A percentile compares a stretch with the other conserved stretches of the same genome.
phyloP scores from a whole-genome alignment of 2,888 invertebrate species.

The Catocala sponsa region DNA sequence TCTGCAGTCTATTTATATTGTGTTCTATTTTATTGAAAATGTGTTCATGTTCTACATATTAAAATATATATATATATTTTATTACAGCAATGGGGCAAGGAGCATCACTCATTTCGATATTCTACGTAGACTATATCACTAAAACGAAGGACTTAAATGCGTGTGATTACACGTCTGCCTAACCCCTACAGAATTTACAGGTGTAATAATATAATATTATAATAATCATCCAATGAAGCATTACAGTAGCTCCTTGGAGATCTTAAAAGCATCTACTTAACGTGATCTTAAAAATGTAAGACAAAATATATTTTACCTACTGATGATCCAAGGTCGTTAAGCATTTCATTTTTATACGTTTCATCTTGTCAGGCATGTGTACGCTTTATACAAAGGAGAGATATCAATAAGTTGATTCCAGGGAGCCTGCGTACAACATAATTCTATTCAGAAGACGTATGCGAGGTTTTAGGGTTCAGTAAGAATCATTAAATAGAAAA shows the following conservation, averaged over 20 bases:
- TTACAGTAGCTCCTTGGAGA: neutral
- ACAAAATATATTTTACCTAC: slow-evolving; percentile 2
- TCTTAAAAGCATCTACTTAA: neutral
- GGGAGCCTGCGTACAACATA: slow-evolving; percentile 39
- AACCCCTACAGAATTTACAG: no score
- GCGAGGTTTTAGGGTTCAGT: slow-evolving; percentile 28
- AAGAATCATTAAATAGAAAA: neutral
- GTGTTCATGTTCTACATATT: no score
- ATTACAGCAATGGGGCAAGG: no score
- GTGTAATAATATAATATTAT: no score
- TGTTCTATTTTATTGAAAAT: no score
- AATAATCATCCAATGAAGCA: neutral
- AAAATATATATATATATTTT: no score
- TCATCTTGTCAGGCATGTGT: slow-evolving; percentile 21
- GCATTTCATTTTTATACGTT: slow-evolving; percentile 40
- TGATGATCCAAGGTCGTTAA: slow-evolving; percentile 39
- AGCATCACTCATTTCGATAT: no score
- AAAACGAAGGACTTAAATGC: no score
- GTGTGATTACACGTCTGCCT: no score
- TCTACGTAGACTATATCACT: neutral
- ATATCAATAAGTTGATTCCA: slow-evolving; percentile 51
- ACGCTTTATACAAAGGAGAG: slow-evolving; percentile 23
- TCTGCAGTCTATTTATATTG: no score
- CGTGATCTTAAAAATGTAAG: slow-evolving; percentile 14
- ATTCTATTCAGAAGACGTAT: slow-evolving; percentile 44